A percentile compares a stretch with the other conserved stretches of the same genome.
Conservation (phyloP, 2,797 vertebrate genomes). For the Anisognathus igniventris region DNA sequence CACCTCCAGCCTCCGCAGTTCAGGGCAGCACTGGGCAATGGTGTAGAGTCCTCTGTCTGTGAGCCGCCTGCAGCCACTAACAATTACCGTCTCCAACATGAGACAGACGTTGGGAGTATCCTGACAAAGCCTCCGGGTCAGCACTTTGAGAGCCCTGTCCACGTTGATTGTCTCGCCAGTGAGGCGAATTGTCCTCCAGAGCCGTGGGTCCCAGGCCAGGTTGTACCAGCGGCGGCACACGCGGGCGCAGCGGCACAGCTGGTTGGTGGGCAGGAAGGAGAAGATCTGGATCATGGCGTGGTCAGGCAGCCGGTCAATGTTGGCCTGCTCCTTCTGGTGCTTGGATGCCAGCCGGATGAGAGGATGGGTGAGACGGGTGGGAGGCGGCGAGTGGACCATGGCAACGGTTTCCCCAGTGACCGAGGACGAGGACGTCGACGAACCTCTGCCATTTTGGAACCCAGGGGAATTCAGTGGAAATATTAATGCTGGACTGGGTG, state of each 20-base stretch:
- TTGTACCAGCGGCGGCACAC: conserved; percentile 97
- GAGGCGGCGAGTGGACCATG: conserved; percentile 85
- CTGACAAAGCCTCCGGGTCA: conserved; percentile 94
- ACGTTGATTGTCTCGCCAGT: conserved; percentile 90
- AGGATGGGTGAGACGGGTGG: conserved; percentile 77
- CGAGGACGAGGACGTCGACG: conserved; percentile 87
- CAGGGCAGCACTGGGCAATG: conserved; percentile 93
- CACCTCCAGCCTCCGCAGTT: conserved; percentile 90
- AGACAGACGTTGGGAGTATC: conserved; percentile 98
- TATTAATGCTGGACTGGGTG: conserved; percentile 92
- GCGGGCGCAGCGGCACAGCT: conserved; percentile 92
- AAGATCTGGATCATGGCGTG: conserved; percentile 87
- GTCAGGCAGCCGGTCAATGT: conserved; percentile 89
- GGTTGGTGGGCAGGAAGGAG: conserved; percentile 92
- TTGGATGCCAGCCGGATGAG: conserved; percentile 81
- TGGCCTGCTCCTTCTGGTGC: conserved; percentile 82
- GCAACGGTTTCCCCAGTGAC: conserved; percentile 90
- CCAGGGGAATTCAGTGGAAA: conserved; percentile 81
- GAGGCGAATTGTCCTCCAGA: conserved; percentile 89
- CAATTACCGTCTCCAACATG: conserved; percentile 91
- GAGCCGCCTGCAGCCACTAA: conserved; percentile 92
- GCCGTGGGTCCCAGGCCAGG: conserved; percentile 93
- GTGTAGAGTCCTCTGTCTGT: conserved; percentile 93
- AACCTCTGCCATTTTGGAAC: conserved; percentile 87
- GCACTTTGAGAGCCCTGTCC: conserved; percentile 91